Conservation (phyloP, 2,113 vertebrate genomes). For the Oxyruncus cristatus region DNA sequence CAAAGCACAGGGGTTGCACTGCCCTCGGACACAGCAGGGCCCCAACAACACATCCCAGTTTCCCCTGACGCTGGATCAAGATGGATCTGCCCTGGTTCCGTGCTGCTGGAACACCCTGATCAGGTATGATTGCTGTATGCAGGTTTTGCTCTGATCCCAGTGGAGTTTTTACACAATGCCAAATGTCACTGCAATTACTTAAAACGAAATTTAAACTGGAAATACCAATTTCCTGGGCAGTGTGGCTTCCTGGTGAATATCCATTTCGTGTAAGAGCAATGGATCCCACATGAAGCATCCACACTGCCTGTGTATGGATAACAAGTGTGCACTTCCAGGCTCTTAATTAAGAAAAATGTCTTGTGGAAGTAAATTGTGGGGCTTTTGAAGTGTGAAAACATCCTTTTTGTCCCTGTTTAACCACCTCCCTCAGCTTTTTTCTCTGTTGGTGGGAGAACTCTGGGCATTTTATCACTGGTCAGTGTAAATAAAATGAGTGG, state of each 20-base stretch:
- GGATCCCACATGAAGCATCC: accelerated
- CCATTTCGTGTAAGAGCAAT: not conserved
- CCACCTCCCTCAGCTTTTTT: not conserved
- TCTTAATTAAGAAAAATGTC: not conserved
- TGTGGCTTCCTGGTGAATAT: accelerated
- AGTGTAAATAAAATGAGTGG: not conserved
- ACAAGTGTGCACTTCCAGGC: accelerated
- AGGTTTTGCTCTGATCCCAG: not conserved
- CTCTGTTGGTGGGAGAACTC: not conserved
- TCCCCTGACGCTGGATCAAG: not conserved
- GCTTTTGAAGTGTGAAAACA: not conserved
- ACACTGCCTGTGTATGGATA: not conserved
- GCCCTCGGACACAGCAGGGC: not conserved
- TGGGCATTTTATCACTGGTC: not conserved
- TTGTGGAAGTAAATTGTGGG: not conserved
- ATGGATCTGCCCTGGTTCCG: accelerated
- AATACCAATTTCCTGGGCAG: not conserved
- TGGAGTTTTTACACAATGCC: accelerated
- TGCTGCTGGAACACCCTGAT: accelerated
- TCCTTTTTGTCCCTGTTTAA: not conserved
- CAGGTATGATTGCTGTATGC: accelerated
- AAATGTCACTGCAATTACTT: not conserved
- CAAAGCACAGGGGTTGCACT: not conserved
- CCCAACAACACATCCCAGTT: accelerated
- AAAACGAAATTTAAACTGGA: not conserved